Conservation (phyloP, 2,888 invertebrate species). For the Lottia scabra region DNA sequence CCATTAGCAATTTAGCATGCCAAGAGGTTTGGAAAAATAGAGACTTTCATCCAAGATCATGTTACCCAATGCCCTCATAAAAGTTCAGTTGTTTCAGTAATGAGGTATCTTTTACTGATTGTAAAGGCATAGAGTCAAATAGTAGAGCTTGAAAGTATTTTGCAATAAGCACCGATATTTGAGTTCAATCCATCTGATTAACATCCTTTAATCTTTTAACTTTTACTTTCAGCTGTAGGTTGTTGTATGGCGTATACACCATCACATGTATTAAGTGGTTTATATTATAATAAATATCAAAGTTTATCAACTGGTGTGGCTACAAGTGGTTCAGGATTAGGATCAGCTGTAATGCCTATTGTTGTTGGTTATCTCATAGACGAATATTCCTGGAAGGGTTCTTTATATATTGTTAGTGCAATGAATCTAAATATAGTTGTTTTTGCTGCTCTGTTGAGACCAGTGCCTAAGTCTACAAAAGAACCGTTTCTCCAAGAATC, state of each 20-base stretch:
- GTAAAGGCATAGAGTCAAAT: no score
- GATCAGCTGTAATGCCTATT: slow-evolving; percentile 54
- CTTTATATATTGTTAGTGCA: slow-evolving; percentile 51
- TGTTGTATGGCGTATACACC: slow-evolving; percentile 57
- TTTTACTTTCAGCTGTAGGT: slow-evolving; percentile 52
- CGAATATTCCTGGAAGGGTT: slow-evolving; percentile 57
- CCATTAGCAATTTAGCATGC: no score
- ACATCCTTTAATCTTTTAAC: background rate
- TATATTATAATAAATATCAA: slow-evolving; percentile 55
- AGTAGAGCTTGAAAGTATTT: no score
- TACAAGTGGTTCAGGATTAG: slow-evolving; percentile 56
- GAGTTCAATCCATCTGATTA: no score
- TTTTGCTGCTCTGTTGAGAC: slow-evolving; percentile 48
- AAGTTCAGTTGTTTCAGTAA: no score
- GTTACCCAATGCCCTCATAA: no score
- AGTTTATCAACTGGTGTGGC: slow-evolving; percentile 58
- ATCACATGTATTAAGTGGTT: slow-evolving; percentile 57
- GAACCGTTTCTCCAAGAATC: background rate
- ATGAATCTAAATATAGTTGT: slow-evolving; percentile 52
- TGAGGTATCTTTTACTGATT: no score
- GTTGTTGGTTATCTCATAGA: slow-evolving; percentile 48
- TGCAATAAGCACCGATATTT: no score
- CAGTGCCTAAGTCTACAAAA: slow-evolving; percentile 31
- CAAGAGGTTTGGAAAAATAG: no score
- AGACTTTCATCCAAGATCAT: no score